Evolutionary conservation across 2,888 invertebrate species (phyloP).

Genomic region (Drosophila phalerata): DNA sequence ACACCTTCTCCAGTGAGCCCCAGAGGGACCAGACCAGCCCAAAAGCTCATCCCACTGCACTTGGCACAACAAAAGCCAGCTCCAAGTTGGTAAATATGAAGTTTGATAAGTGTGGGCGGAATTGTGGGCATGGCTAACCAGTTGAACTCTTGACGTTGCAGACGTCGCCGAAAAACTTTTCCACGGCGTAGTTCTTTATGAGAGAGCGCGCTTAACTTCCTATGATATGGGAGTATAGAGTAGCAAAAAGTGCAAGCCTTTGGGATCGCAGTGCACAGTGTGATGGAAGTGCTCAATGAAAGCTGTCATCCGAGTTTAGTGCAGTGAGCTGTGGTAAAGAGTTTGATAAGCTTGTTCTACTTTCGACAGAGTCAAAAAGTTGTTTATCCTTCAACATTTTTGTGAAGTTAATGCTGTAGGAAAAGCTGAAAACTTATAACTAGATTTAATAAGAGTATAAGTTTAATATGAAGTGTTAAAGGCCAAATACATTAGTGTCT

Average conservation of each 20-base stretch:
- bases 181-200: constrained; percentile 66
- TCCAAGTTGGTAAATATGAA: constrained; percentile 73
- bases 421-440: constrained; percentile 1
- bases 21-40: background rate
- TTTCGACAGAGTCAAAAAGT: background rate
- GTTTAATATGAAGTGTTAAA: background rate
- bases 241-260: constrained; percentile 32
- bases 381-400: background rate
- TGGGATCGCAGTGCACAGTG: constrained; percentile 49
- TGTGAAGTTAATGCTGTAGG: background rate
- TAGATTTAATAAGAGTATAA: background rate
- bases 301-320: constrained; percentile 3
- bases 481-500: no score
- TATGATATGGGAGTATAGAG: constrained; percentile 49
- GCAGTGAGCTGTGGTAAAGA: constrained; percentile 16
- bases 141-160: constrained; percentile 66
- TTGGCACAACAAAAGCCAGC: constrained; percentile 50
- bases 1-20: background rate
- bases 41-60: constrained; percentile 34
- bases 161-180: constrained; percentile 72
- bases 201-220: constrained; percentile 40
- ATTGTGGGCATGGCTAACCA: constrained; percentile 38
- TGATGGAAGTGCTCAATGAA: constrained; percentile 6
- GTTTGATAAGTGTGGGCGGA: constrained; percentile 71
- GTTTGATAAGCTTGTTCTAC: constrained; percentile 1